These are phyloP conservation scores for Cheilosia vernalis DNA, from an alignment of 2,888 invertebrate genomes.

Conservation along the genomic window DNA sequence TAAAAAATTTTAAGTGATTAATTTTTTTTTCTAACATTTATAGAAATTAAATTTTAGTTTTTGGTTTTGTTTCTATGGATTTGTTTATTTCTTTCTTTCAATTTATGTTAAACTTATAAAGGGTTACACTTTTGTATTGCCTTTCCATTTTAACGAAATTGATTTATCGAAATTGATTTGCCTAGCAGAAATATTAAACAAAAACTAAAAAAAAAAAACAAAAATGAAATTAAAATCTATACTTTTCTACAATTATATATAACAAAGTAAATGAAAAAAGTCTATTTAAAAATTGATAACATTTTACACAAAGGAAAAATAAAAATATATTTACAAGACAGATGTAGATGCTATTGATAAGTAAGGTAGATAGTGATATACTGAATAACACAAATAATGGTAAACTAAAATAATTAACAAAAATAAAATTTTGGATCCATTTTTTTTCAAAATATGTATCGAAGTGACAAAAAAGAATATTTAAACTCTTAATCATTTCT, in stretches of 20 bases:
- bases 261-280: slow-evolving; percentile 71
- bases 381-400: slow-evolving; percentile 66
- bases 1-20: slow-evolving; percentile 11
- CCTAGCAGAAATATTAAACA: slow-evolving; percentile 69
- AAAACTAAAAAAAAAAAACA: slow-evolving; percentile 36
- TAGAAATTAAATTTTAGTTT: neutral
- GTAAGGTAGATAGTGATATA: slow-evolving; percentile 74
- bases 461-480: slow-evolving; percentile 53
- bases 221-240: slow-evolving; percentile 65
- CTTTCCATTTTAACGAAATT: slow-evolving; percentile 67
- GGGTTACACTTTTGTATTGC: slow-evolving; percentile 54
- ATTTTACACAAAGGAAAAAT: slow-evolving; percentile 74
- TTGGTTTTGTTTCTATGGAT: slow-evolving; percentile 16
- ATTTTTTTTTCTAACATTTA: slow-evolving; percentile 10
- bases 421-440: slow-evolving; percentile 59
- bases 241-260: slow-evolving; percentile 74
- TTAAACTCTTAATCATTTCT: slow-evolving; percentile 50
- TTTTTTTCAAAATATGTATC: slow-evolving; percentile 58
- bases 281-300: slow-evolving; percentile 75
- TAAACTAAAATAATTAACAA: slow-evolving; percentile 60
- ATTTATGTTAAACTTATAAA: slow-evolving; percentile 15
- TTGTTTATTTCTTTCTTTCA: slow-evolving; percentile 2
- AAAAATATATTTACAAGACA: slow-evolving; percentile 74
- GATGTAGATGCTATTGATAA: slow-evolving; percentile 74
- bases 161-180: slow-evolving; percentile 71